phyloP scores from a whole-genome alignment of 2,113 vertebrate genomes.

The Larimichthys polyactis region DNA sequence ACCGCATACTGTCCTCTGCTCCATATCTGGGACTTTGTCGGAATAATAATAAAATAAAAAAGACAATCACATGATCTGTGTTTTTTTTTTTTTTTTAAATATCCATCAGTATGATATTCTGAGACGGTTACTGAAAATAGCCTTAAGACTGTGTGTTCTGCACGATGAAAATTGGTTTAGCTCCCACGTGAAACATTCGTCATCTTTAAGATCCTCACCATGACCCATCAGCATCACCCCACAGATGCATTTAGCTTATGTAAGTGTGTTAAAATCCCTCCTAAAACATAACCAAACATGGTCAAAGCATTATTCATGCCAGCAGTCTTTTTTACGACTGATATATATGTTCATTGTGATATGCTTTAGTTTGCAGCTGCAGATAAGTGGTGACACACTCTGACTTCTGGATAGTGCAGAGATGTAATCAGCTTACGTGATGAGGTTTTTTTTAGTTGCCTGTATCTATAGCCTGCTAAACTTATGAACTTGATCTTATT shows the following conservation, averaged over 20 bases:
- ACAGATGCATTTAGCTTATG: slow-evolving; percentile 44
- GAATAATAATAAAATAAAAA: neutral
- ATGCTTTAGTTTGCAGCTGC: slow-evolving; percentile 45
- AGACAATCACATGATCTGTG: slow-evolving; percentile 10
- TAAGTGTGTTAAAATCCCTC: slow-evolving; percentile 43
- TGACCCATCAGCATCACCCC: slow-evolving; percentile 37
- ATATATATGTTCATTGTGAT: slow-evolving; percentile 43
- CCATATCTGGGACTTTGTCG: neutral
- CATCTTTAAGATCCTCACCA: slow-evolving; percentile 50
- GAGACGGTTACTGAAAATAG: slow-evolving; percentile 32
- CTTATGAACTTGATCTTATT: slow-evolving; percentile 33
- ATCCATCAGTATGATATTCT: neutral
- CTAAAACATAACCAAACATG: slow-evolving; percentile 25
- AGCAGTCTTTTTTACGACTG: slow-evolving; percentile 10
- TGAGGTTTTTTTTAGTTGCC: slow-evolving; percentile 42
- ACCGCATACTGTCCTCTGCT: slow-evolving; percentile 9
- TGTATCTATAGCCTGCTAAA: slow-evolving; percentile 24
- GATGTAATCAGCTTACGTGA: slow-evolving; percentile 57
- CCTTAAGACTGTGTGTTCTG: neutral
- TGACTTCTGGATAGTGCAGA: slow-evolving; percentile 41
- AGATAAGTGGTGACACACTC: slow-evolving; percentile 60
- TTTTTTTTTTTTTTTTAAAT: neutral
- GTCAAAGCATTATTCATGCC: slow-evolving; percentile 20
- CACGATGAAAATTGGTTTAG: slow-evolving; percentile 43
- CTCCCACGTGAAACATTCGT: slow-evolving; percentile 50